Base-by-base conservation (phyloP, 2,113 vertebrate genomes). In the Ammodytes marinus region DNA sequence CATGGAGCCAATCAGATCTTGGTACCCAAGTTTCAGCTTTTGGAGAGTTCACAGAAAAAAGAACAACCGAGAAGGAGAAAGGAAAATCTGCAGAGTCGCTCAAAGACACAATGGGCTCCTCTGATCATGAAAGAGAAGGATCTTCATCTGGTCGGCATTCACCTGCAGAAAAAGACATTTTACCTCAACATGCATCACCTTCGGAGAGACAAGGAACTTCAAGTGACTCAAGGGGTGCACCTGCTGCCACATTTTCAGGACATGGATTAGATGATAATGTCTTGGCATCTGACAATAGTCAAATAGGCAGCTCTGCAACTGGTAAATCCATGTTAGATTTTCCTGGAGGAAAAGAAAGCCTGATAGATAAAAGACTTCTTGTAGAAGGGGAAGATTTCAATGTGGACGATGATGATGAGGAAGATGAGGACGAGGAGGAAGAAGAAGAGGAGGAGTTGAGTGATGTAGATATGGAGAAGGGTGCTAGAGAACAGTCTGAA, bases 401-500 rank as follows among this genome's bases (percentile, higher is more conserved):
- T n/a, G 87, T 89, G 47, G 90, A 91, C 77, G 91, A 94, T 58
- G 91, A 94, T 0, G 92, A 94, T 0, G 93, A 91, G 0, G 89
- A 87, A 0, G 91, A 91, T 0, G 91, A 91, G 0, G 95, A 95
- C 12, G 95, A 96, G 55, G 94, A 87, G 49, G 89, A 91, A 39
- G 94, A 91, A 45, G 91, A 90, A 14, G 95, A 96, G 39, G 96
- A 97, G 11, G 96, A 95, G 19, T 86, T 66, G 3, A 98, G 97
- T 80, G 98, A 99, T 88, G 95, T 96, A 0, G 98, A 98, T 88
- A 64, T 97, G 82, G 98, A 99, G 84, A 99, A 99, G 84, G 97
- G 98, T 2, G 97, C 97, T 53, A 96, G 94, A 83, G 98, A 99
- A 79, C 95, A 95, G 79, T 97, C 98, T 14, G 98, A 99, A 74